phyloP scores from a whole-genome alignment of 2,888 invertebrate genomes.

The Agrochola lychnidis region DNA sequence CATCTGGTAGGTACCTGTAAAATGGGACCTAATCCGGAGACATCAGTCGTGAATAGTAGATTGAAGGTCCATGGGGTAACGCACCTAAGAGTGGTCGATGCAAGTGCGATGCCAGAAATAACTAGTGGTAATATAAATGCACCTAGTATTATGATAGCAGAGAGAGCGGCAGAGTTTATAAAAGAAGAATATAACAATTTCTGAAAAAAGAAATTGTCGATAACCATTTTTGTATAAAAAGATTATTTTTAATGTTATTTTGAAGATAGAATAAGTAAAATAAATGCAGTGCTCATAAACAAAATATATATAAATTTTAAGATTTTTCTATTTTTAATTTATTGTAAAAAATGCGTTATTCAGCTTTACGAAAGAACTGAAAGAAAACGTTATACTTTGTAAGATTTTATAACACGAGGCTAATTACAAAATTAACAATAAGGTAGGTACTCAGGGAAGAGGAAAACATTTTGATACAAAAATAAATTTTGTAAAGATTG shows the following conservation, averaged over 20 bases:
- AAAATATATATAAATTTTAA: not conserved
- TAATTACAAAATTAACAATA: conserved; percentile 27
- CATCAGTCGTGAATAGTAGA: conserved; percentile 84
- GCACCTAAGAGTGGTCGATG: conserved; percentile 91
- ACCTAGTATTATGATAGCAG: conserved; percentile 91
- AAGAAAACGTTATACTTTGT: not conserved
- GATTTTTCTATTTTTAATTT: not conserved
- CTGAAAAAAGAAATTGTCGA: not conserved
- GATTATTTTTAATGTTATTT: not conserved
- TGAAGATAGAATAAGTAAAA: not conserved
- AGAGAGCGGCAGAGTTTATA: conserved; percentile 91
- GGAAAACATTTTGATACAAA: conserved; percentile 36
- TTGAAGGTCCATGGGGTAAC: conserved; percentile 88
- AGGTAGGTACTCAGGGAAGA: not conserved
- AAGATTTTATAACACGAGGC: conserved; percentile 9
- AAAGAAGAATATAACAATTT: conserved; percentile 70
- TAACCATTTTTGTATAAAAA: not conserved
- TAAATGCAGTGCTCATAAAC: not conserved
- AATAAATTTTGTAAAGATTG: conserved; percentile 45
- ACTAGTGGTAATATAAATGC: conserved; percentile 91
- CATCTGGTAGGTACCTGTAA: conserved; percentile 91
- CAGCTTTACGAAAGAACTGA: not conserved
- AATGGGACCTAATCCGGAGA: conserved; percentile 87
- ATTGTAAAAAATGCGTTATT: not conserved
- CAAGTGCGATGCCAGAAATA: conserved; percentile 91